Percentiles rank a stretch among this genome's conserved stretches.
These are phyloP conservation scores for Limnephilus lunatus DNA, from an alignment of 2,888 invertebrate genomes.

Conservation along the genomic window DNA sequence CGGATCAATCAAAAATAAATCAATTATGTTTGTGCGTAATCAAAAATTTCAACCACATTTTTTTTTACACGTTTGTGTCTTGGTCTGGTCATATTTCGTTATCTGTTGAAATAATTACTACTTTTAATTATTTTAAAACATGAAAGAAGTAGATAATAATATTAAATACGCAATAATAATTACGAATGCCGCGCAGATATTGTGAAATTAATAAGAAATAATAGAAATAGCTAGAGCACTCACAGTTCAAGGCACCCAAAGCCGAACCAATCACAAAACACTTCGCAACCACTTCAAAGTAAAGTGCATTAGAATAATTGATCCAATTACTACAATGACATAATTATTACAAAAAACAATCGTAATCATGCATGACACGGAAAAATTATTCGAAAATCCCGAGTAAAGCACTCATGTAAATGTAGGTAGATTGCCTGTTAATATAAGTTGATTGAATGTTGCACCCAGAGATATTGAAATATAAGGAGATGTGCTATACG, in stretches of 20 bases:
- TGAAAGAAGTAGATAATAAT: neutral
- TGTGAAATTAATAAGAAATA: neutral
- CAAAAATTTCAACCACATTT: too few species aligned
- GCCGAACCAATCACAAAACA: constrained; percentile 4
- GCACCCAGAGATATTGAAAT: too few species aligned
- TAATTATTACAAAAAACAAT: neutral
- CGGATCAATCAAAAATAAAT: too few species aligned
- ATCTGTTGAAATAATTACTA: neutral
- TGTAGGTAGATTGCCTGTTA: neutral
- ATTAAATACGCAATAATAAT: neutral
- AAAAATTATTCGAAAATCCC: neutral
- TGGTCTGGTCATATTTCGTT: too few species aligned
- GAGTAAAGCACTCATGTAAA: neutral
- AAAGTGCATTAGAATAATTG: constrained; percentile 29
- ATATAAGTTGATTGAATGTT: neutral
- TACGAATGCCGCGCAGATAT: neutral
- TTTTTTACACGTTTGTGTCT: too few species aligned
- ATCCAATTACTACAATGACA: constrained; percentile 1
- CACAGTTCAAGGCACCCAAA: neutral
- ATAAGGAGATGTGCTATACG: too few species aligned
- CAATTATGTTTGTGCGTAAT: too few species aligned
- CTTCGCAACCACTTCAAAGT: neutral
- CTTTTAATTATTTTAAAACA: too few species aligned
- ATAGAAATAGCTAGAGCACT: neutral
- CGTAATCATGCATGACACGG: neutral